Percentiles rank a stretch among this genome's conserved stretches.
These are phyloP conservation scores for Apostichopus californicus DNA, from an alignment of 35 echinoderm and acorn worm species.

Conservation along the genomic window DNA sequence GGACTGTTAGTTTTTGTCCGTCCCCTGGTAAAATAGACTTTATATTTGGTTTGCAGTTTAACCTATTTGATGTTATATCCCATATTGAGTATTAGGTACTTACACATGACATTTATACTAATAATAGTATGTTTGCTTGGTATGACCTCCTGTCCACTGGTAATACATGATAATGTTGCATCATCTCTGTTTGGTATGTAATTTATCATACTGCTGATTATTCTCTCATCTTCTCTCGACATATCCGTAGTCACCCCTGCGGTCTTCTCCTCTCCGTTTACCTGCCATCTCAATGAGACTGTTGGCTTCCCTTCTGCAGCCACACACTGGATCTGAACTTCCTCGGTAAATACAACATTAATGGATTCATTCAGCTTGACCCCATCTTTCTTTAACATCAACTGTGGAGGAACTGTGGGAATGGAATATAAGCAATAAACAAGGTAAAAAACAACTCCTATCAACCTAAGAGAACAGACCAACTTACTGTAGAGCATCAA, in stretches of 20 bases:
- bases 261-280: neutral
- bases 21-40: no score
- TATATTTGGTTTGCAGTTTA: no score
- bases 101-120: conserved; percentile 5
- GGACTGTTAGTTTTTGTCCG: no score
- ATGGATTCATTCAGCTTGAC: neutral
- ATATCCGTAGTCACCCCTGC: neutral
- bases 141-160: conserved; percentile 27
- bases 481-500: no score
- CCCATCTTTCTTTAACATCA: neutral
- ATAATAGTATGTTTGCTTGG: neutral
- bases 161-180: neutral
- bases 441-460: no score
- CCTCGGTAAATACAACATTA: neutral
- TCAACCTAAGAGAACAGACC: no score
- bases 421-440: neutral
- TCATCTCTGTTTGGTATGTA: neutral
- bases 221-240: neutral
- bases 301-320: neutral
- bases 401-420: neutral
- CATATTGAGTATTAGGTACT: neutral
- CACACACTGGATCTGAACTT: neutral
- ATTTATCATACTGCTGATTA: neutral
- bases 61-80: no score
- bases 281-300: neutral